These are phyloP conservation scores for Luffia ferchaultella DNA, from an alignment of 2,888 invertebrate species.

Conservation along the genomic window DNA sequence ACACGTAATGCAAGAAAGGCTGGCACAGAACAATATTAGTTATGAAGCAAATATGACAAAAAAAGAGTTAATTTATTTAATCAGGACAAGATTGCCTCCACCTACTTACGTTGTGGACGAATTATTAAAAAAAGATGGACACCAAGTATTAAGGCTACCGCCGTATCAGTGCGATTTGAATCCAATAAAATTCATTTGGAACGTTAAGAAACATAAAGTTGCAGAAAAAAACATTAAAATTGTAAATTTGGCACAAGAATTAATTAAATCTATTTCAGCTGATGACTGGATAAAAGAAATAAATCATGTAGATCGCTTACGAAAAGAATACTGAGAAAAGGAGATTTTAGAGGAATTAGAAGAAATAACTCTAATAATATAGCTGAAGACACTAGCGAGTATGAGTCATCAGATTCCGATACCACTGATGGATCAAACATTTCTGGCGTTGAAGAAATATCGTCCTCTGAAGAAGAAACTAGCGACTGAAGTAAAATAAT, in stretches of 20 bases:
- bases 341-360: not conserved
- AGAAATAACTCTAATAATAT: not conserved
- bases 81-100: constrained; percentile 14
- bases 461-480: not conserved
- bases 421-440: no score
- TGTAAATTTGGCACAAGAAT: constrained; percentile 5
- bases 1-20: constrained; percentile 16
- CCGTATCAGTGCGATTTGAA: constrained; percentile 27
- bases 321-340: constrained; percentile 3
- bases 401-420: not conserved
- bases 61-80: constrained; percentile 16
- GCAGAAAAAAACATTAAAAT: constrained; percentile 5
- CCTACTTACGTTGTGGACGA: constrained; percentile 22
- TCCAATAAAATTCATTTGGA: constrained; percentile 22
- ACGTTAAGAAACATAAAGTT: constrained; percentile 11
- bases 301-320: constrained; percentile 3
- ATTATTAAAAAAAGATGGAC: constrained; percentile 20
- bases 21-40: constrained; percentile 16
- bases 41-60: constrained; percentile 18
- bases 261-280: constrained; percentile 6
- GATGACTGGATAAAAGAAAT: constrained; percentile 7
- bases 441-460: not conserved
- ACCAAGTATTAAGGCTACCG: constrained; percentile 23
- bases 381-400: not conserved
- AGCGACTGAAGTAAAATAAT: no score